These are phyloP conservation scores for Eucera pruinosa DNA, from an alignment of 2,888 invertebrate genomes.

Conservation along the genomic window DNA sequence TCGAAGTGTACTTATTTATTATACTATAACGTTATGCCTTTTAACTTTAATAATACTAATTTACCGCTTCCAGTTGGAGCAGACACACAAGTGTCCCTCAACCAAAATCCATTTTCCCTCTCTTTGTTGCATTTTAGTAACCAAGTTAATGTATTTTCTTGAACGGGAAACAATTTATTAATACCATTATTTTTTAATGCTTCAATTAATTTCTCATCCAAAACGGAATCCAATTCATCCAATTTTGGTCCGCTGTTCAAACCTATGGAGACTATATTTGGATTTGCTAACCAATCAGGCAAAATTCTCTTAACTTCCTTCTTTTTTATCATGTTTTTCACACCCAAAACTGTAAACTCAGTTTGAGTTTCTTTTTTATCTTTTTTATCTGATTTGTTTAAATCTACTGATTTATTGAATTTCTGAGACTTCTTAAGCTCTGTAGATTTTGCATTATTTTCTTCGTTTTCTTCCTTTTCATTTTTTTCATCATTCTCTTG, in stretches of 20 bases:
- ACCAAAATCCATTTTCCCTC: conserved; percentile 87
- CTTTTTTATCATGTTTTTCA: conserved; percentile 69
- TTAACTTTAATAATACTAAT: neutral
- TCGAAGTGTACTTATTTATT: too few species aligned
- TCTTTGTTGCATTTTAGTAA: conserved; percentile 88
- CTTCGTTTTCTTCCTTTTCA: conserved; percentile 7
- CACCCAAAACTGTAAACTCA: conserved; percentile 84
- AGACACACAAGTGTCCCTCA: conserved; percentile 97
- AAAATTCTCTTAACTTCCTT: conserved; percentile 89
- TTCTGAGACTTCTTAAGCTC: neutral
- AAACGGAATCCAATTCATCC: conserved; percentile 85
- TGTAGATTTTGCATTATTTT: neutral
- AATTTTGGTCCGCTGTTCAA: conserved; percentile 85
- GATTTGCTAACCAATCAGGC: conserved; percentile 94
- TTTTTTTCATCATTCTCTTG: neutral
- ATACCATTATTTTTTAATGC: conserved; percentile 90
- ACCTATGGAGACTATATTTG: conserved; percentile 91
- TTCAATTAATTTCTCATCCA: conserved; percentile 88
- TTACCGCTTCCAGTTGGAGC: conserved; percentile 98
- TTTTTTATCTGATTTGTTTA: conserved; percentile 26
- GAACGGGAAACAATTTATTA: conserved; percentile 93
- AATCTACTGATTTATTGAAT: conserved; percentile 6
- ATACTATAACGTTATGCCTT: too few species aligned
- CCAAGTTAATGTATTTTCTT: conserved; percentile 91
- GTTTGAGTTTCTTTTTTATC: neutral